phyloP scores from a whole-genome alignment of 1,140 invertebrate species.

The Coelopa frigida region DNA sequence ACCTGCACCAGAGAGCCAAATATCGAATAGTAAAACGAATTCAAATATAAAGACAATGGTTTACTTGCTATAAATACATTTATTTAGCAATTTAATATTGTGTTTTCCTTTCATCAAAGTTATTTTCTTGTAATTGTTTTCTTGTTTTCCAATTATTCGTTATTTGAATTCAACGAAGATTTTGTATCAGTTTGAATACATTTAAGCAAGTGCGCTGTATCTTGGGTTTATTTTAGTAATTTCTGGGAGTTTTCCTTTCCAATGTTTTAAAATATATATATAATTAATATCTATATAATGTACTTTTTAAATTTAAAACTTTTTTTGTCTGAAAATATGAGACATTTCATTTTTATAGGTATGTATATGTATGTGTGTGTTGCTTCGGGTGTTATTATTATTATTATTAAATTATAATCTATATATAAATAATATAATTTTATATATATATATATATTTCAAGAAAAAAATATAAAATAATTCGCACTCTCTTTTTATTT shows the following conservation, averaged over 20 bases:
- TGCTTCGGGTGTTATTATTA: constrained; percentile 1
- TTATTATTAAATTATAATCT: constrained; percentile 5
- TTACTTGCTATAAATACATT: constrained; percentile 12
- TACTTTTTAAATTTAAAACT: background rate
- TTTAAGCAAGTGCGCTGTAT: background rate
- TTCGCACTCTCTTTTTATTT: too few species aligned
- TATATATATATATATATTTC: background rate
- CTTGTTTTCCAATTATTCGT: constrained; percentile 3
- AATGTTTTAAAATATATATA: constrained; percentile 3
- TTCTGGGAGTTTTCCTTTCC: background rate
- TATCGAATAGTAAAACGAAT: too few species aligned
- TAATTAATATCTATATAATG: background rate
- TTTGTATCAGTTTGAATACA: background rate
- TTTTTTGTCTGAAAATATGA: background rate
- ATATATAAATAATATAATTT: constrained; percentile 11
- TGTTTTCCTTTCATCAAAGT: background rate
- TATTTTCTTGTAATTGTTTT: constrained; percentile 2
- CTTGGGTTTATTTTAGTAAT: background rate
- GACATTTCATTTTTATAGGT: background rate
- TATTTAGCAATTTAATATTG: constrained; percentile 9
- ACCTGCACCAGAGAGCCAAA: too few species aligned
- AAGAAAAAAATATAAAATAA: too few species aligned
- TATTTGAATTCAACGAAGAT: constrained; percentile 2
- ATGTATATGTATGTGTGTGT: constrained; percentile 5
- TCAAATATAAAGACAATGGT: too few species aligned